Evolutionary conservation across 2,888 invertebrate genomes (phyloP), one percentile per base, ranked within the genome.

Genomic region (Agrochola lychnidis): DNA sequence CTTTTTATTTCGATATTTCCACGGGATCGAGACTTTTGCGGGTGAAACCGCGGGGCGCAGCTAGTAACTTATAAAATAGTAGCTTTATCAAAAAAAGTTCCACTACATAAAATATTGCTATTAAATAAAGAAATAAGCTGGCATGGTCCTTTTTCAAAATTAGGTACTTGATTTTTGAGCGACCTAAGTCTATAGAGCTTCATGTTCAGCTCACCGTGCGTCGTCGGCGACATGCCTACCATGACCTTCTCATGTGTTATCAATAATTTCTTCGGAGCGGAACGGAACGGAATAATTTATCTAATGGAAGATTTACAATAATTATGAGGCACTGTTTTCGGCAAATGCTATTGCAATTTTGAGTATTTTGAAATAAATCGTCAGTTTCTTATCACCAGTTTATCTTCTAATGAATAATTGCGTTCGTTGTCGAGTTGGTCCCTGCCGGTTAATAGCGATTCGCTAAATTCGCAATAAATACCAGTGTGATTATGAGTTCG

Each of bases 381-480:
- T 16, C 14, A 25, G 22, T 48, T 53, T 19, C 9, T 63, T 79
- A 79, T 79, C 48, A 57, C 19, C 10, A 25, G 3, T 64, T 73
- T 73, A 80, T 67, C 66, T 56, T 48, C 36, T 51, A 80, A 42
- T 70, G 1, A 71, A 72, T 74, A 30, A 42, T 56, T 75, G 70
- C 16, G 40, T 70, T 73, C 30, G 51, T n/a, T 36, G 14, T 22
- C 12, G 51, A 71, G 59, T 74, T 30, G 14, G 69, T 79, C 53
- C 16, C 51, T 79, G 45, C 74, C 36, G 3, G 42, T 48, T 25
- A 45, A 19, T 48, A 53, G 40, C 79, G 51, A 63, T 68, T 68
- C 22, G 66, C 16, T 1, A 57, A 78, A 61, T 73, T 84, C 36
- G 67, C 72, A 74, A 85, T 83, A 83, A 82, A 83, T 82, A 85